Evolutionary conservation across 2,888 invertebrate genomes (phyloP), one percentile per base, ranked within the genome.

Genomic region (Noctua pronuba): DNA sequence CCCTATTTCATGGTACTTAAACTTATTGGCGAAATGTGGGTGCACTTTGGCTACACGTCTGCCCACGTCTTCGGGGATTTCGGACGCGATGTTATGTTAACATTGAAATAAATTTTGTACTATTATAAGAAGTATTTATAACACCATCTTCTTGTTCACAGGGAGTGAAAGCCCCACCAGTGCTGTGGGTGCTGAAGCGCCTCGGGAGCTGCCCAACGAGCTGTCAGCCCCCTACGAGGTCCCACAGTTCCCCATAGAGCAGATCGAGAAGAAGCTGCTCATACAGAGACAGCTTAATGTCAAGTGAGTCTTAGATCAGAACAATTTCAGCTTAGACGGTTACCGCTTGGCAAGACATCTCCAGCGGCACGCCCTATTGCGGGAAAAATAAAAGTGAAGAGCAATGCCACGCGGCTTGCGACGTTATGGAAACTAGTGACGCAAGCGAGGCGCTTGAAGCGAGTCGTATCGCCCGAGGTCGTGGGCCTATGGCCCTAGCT

Each of bases 231-330:
- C 99, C 0, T 99, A 99, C 94, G 99, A 99, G 95, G 98, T 99
- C 62, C 99, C 99, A 0, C 99, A 99, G 95, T 99, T 99, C 94
- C 99, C 99, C 64, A 99, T 99, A 91, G 99, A 99, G 93, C 99
- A 99, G 94, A 99, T 99, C 84, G 99, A 99, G 96, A 99, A 98
- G 95, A 99, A 99, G 93, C 97, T 99, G 60, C 98, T 98, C 74
- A 98, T 99, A 82, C 99, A 99, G 92, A 97, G 99, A 38, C 99
- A 99, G 93, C 97, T 99, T 11, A 98, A 98, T 92, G 98, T 98
- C 91, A 98, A 98, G 99, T 99, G 94, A 98, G 98, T 97, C 11
- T 44, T 18, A 52, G 44, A 69, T 44, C 1, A 41, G 49, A 13
- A 8, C 24, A 16, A 58, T 28, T 16, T 55, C 13, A 46, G 44